Evolutionary conservation across 2,797 vertebrate genomes (phyloP), one percentile per base, ranked within the genome.

Genomic region (Pyrocephalus nanus): DNA sequence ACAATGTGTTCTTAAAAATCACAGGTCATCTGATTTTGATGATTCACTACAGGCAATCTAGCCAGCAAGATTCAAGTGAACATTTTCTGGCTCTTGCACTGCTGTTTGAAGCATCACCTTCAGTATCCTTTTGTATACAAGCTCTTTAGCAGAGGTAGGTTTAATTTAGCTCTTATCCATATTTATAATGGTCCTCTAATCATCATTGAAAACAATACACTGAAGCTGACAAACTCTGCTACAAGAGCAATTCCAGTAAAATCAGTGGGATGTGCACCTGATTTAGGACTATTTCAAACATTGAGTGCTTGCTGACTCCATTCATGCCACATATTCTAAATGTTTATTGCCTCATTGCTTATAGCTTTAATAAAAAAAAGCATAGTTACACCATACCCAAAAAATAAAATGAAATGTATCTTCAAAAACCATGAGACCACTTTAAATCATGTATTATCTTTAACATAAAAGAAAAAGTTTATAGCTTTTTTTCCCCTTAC

Each of bases 1-100:
- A 93, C 90, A 93, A 78, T 66, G 45, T 60, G 65, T 66, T 94
- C 91, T 72, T 69, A 94, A 96, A 96, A 96, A 86, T 89, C 64
- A 51, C 69, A 83, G 60, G 81, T 91, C 84, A 83, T 83, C 47
- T 64, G 27, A 69, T 92, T 86, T 54, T 91, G 94, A 84, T 95
- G 86, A 91, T 80, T 94, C 89, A 85, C 36, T 57, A 12, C 12
- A 83, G 36, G 43, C 67, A 91, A 80, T n/a, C 47, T 54, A 88
- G 75, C 65, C 70, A 95, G 47, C 23, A 83, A 80, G n/a, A 76
- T 38, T 81, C n/a, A 84, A 91, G 29, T 2, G 16, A 90, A 80
- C 6, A 19, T 87, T 92, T 77, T 94, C 58, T 86, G 61, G 87
- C 40, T 91, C 58, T 74, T 67, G 23, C 36, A 62, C 12, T 84